These are phyloP conservation scores for Pelvicachromis taeniatus DNA, from an alignment of 2,113 vertebrate genomes.

Conservation along the genomic window DNA sequence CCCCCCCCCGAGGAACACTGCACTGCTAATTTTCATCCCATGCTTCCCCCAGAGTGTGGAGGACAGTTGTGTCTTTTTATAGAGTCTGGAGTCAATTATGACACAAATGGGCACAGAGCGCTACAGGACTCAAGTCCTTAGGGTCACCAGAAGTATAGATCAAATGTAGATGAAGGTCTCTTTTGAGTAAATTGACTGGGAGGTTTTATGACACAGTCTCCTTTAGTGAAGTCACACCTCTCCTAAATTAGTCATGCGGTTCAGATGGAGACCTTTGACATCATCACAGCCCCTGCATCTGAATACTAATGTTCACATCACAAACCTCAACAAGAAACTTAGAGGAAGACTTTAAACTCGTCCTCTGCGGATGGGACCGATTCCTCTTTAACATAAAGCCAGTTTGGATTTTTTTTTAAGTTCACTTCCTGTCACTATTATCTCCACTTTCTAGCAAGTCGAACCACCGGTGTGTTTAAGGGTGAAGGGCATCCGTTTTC, in stretches of 20 bases:
- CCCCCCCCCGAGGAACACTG: background rate
- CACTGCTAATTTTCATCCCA: background rate
- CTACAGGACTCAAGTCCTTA: background rate
- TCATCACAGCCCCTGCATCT: background rate
- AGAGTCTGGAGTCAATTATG: background rate
- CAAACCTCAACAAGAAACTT: background rate
- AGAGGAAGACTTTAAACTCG: background rate
- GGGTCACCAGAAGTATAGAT: slow-evolving; percentile 8
- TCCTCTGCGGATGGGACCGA: background rate
- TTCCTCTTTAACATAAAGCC: background rate
- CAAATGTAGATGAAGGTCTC: slow-evolving; percentile 34
- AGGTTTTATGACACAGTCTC: slow-evolving; percentile 5
- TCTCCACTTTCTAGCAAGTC: background rate
- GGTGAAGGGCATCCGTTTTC: slow-evolving; percentile 33
- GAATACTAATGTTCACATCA: slow-evolving; percentile 38
- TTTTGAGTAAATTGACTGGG: slow-evolving; percentile 19
- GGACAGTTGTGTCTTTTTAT: background rate
- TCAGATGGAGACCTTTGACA: slow-evolving; percentile 43
- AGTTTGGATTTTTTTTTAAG: background rate
- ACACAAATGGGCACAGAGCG: background rate
- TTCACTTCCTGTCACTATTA: background rate
- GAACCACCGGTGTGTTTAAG: background rate
- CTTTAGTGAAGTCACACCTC: background rate
- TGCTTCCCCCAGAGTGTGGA: background rate
- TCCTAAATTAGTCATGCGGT: slow-evolving; percentile 32